phyloP scores from a whole-genome alignment of 2,113 vertebrate species.

The Limnothrissa miodon region DNA sequence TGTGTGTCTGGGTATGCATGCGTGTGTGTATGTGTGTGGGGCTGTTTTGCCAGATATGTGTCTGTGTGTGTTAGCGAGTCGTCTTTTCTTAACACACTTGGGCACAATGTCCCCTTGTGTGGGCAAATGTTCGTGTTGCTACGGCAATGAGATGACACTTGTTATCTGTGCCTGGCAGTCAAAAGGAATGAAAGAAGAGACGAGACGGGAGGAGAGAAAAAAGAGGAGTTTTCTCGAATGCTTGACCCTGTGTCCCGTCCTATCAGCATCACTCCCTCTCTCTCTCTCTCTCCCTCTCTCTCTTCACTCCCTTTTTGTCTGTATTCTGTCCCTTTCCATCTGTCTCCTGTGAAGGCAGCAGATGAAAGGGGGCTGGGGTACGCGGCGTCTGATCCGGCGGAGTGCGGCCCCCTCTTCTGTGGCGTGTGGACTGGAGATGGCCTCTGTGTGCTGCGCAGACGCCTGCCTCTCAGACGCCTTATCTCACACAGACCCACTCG shows the following conservation, averaged over 20 bases:
- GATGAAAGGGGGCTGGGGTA: neutral
- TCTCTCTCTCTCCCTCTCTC: conserved; percentile 12
- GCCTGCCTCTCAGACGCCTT: neutral
- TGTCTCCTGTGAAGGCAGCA: neutral
- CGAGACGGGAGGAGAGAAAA: neutral
- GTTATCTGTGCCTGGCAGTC: conserved; percentile 8
- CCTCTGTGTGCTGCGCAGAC: neutral
- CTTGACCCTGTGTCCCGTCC: neutral
- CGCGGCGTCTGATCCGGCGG: neutral
- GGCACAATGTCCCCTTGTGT: conserved; percentile 10
- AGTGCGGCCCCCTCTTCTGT: neutral
- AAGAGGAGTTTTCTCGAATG: conserved; percentile 1
- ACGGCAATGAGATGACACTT: conserved; percentile 2
- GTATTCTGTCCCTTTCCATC: neutral
- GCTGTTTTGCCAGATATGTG: neutral
- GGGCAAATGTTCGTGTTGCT: neutral
- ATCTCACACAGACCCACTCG: neutral
- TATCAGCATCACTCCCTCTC: neutral
- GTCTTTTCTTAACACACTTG: neutral
- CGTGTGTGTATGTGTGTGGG: neutral
- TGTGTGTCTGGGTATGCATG: neutral
- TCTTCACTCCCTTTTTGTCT: neutral
- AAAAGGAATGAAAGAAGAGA: neutral
- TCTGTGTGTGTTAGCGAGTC: neutral
- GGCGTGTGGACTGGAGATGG: neutral